Evolutionary conservation across 2,888 invertebrate genomes (phyloP).

Genomic region (Monochamus alternatus): DNA sequence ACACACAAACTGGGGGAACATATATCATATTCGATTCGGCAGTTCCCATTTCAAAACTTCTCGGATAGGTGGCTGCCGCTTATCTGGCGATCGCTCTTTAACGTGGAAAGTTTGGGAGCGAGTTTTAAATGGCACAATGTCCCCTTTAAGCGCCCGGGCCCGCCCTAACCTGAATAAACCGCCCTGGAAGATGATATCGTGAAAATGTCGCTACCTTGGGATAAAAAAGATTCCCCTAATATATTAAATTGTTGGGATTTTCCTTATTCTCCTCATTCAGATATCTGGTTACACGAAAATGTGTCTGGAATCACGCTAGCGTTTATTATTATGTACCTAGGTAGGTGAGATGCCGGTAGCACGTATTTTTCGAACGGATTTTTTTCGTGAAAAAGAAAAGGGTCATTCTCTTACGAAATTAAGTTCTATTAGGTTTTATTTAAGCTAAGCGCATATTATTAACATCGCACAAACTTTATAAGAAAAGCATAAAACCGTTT

Average conservation of each 20-base stretch:
- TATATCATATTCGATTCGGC: conserved; percentile 25
- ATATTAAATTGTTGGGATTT: conserved; percentile 36
- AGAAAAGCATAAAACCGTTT: no score
- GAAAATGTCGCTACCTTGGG: conserved; percentile 42
- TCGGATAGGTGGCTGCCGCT: conserved; percentile 43
- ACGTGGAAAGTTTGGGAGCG: conserved; percentile 48
- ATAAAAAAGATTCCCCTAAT: conserved; percentile 27
- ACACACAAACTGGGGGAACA: neutral
- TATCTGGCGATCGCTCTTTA: conserved; percentile 52
- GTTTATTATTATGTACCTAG: conserved; percentile 4
- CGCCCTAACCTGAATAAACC: conserved; percentile 37
- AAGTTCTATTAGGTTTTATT: no score
- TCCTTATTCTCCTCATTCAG: conserved; percentile 24
- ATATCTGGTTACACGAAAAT: conserved; percentile 16
- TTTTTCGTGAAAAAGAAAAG: neutral
- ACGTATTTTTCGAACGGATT: conserved; percentile 1
- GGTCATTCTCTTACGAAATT: no score
- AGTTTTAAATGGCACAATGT: conserved; percentile 50
- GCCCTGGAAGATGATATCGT: conserved; percentile 44
- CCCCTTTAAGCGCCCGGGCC: conserved; percentile 38
- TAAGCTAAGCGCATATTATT: no score
- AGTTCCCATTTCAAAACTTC: conserved; percentile 45
- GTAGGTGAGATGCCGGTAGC: neutral
- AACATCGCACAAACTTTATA: no score
- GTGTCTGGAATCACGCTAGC: neutral